These are phyloP conservation scores for Bradypodion ventrale DNA, from an alignment of 2,797 vertebrate genomes.

Conservation along the genomic window DNA sequence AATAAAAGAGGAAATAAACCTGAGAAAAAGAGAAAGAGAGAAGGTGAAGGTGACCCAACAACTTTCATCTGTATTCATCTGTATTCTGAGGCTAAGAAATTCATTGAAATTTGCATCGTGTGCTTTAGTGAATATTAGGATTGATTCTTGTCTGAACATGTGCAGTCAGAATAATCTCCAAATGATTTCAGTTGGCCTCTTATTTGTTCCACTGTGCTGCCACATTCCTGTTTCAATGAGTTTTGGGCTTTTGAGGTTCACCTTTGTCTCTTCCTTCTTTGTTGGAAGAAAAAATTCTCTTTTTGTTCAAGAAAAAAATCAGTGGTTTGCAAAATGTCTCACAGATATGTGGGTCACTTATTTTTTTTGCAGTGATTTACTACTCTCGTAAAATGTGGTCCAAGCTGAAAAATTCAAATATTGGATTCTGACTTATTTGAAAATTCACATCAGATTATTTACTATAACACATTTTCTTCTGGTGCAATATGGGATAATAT, in stretches of 20 bases:
- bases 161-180: background rate
- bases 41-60: background rate
- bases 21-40: background rate
- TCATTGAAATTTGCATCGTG: background rate
- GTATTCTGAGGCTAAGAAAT: background rate
- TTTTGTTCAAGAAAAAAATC: background rate
- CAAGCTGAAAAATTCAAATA: background rate
- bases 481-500: background rate
- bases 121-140: background rate
- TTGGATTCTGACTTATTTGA: background rate
- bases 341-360: too few species aligned
- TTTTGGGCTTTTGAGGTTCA: background rate
- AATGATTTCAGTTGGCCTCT: background rate
- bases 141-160: background rate
- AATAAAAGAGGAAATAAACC: background rate
- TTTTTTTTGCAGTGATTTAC: background rate
- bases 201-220: background rate
- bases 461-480: background rate
- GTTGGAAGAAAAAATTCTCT: background rate
- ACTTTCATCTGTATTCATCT: background rate
- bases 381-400: background rate
- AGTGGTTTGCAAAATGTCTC: background rate
- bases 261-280: background rate
- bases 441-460: background rate
- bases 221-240: background rate